These are phyloP conservation scores for Eupeodes corollae DNA, from an alignment of 1,140 invertebrate species.

Conservation along the genomic window DNA sequence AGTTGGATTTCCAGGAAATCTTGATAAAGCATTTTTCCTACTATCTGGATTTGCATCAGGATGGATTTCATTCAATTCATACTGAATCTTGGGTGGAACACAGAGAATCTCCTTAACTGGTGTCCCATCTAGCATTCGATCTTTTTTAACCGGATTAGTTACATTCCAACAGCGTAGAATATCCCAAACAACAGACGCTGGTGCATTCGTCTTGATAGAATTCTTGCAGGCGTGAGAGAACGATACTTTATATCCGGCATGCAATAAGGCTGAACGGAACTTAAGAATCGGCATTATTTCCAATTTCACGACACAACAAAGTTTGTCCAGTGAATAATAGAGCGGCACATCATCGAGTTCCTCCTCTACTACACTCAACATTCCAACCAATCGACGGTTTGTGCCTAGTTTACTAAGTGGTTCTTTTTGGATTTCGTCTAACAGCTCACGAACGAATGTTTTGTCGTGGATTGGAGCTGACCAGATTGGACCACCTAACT, in stretches of 20 bases:
- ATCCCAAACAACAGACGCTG: slow-evolving; percentile 80
- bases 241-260: slow-evolving; percentile 87
- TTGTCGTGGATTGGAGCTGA: slow-evolving; percentile 68
- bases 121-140: slow-evolving; percentile 44
- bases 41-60: slow-evolving; percentile 69
- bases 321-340: slow-evolving; percentile 65
- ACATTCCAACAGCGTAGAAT: slow-evolving; percentile 77
- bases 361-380: slow-evolving; percentile 58
- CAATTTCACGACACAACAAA: slow-evolving; percentile 53
- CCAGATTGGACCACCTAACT: slow-evolving; percentile 93
- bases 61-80: slow-evolving; percentile 54
- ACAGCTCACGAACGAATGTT: slow-evolving; percentile 56
- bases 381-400: slow-evolving; percentile 59
- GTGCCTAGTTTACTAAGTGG: slow-evolving; percentile 47
- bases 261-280: slow-evolving; percentile 81
- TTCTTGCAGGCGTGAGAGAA: slow-evolving; percentile 78
- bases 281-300: slow-evolving; percentile 51
- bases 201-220: slow-evolving; percentile 91
- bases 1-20: slow-evolving; percentile 81
- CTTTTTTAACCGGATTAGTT: slow-evolving; percentile 46
- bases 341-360: slow-evolving; percentile 76
- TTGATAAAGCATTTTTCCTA: slow-evolving; percentile 53
- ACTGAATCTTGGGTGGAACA: slow-evolving; percentile 38
- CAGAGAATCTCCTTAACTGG: slow-evolving; percentile 47
- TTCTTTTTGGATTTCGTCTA: slow-evolving; percentile 37